phyloP scores from a whole-genome alignment of 2,888 invertebrate species.

The Synergus gifuensis region DNA sequence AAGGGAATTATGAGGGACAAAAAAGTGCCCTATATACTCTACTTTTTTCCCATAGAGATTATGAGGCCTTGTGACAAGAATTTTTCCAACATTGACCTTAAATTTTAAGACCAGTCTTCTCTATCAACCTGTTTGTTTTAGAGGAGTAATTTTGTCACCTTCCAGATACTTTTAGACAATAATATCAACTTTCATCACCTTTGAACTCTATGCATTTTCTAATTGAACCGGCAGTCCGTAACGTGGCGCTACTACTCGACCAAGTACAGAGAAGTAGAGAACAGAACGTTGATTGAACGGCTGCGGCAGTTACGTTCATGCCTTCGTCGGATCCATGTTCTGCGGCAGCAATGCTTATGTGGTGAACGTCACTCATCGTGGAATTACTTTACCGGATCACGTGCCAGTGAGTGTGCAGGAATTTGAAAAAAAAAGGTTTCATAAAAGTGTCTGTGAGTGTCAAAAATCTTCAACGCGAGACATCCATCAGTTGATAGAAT shows the following conservation, averaged over 20 bases:
- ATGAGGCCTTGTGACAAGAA: no score
- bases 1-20: no score
- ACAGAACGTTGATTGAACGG: neutral
- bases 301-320: constrained; percentile 49
- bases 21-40: no score
- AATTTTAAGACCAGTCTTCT: no score
- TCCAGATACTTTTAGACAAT: no score
- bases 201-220: neutral
- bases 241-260: constrained; percentile 22
- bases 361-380: constrained; percentile 9
- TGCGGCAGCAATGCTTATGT: constrained; percentile 1
- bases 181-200: no score
- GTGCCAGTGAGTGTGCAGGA: constrained; percentile 28
- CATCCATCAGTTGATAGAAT: neutral
- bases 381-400: constrained; percentile 14
- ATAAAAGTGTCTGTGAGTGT: constrained; percentile 7
- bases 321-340: constrained; percentile 50
- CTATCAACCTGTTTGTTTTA: no score
- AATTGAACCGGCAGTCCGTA: constrained; percentile 19
- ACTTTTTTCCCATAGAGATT: no score
- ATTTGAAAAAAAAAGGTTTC: neutral
- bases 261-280: neutral
- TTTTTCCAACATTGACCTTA: no score
- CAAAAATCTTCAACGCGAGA: neutral
- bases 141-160: no score